Base-by-base conservation (phyloP, 2,113 vertebrate species). In the Dolichallabes microphthalmus region DNA sequence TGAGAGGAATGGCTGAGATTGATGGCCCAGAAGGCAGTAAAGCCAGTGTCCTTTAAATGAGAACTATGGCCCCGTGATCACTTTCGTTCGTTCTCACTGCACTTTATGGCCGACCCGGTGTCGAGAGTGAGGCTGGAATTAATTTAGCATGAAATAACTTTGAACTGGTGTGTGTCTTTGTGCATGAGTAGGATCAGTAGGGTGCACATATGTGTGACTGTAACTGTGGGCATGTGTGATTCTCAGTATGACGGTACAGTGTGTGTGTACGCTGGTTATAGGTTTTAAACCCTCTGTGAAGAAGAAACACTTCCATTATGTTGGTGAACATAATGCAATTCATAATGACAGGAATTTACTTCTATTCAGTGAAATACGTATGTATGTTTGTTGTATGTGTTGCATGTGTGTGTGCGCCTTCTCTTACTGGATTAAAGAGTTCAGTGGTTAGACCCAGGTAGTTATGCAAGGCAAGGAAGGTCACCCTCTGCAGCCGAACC, bases 401-500 rank as follows among this genome's bases (percentile, higher is more conserved):
- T 52, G 80, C 52, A 60, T 74, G 53, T 53, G 19, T 75, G 81
- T 20, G 71, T 22, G 57, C 13, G 52, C n/a, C 32, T 74, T 64
- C n/a, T 58, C 77, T 68, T 86, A 88, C 77, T 78, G 94, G 94
- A 86, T 93, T 98, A 94, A 99, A 99, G 82, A 99, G 98, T 93
- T 99, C 98, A 0, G 96, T 97, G 4, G 97, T 99, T 88, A 99
- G 94, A 12, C 98, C 97, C 80, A 99, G 94, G 93, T 99, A 95
- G 94, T 98, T 96, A 93, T 98, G 96, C 55, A 99, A 90, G 0
- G 97, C 97, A 64, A 99, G 91, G 89, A 99, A 98, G 0, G 98
- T 99, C 92, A 98, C 98, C 88, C 97, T 95, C 93, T 99, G 98
- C 71, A 98, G 96, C 35, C 96, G 95, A 57, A 99, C 97, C 97